phyloP scores from a whole-genome alignment of 1,140 invertebrate genomes.

The Nasonia vitripennis region DNA sequence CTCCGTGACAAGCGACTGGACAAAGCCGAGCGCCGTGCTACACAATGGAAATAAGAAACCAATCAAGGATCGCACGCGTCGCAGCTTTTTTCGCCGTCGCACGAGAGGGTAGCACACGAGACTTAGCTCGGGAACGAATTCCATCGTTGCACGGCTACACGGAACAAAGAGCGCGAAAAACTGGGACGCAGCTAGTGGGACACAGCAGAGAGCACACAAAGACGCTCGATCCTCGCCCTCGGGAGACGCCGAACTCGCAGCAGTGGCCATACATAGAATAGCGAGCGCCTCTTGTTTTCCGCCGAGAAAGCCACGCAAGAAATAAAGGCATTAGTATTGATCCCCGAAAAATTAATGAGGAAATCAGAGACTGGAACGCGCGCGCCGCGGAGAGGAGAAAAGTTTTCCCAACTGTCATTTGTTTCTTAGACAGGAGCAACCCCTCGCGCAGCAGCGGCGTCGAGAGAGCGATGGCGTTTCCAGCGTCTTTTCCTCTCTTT shows the following conservation, averaged over 20 bases:
- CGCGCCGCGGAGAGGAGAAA: slow-evolving; percentile 55
- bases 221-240: background rate
- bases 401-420: slow-evolving; percentile 68
- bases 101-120: background rate
- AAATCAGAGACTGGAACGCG: slow-evolving; percentile 69
- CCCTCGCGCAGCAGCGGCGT: background rate
- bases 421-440: slow-evolving; percentile 55
- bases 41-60: background rate
- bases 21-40: background rate
- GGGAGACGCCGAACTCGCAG: background rate
- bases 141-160: background rate
- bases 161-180: slow-evolving; percentile 43
- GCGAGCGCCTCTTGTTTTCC: slow-evolving; percentile 10
- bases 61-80: background rate
- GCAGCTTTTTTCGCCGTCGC: background rate
- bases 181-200: background rate
- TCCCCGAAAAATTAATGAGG: slow-evolving; percentile 68
- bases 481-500: slow-evolving; percentile 21
- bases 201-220: no score
- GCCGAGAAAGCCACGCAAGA: slow-evolving; percentile 50
- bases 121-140: slow-evolving; percentile 28
- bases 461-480: slow-evolving; percentile 46
- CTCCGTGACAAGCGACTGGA: background rate
- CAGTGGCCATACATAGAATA: background rate
- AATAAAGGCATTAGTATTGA: slow-evolving; percentile 67